Base-by-base conservation (phyloP, 1,140 invertebrate genomes). In the Hyles vespertilio region DNA sequence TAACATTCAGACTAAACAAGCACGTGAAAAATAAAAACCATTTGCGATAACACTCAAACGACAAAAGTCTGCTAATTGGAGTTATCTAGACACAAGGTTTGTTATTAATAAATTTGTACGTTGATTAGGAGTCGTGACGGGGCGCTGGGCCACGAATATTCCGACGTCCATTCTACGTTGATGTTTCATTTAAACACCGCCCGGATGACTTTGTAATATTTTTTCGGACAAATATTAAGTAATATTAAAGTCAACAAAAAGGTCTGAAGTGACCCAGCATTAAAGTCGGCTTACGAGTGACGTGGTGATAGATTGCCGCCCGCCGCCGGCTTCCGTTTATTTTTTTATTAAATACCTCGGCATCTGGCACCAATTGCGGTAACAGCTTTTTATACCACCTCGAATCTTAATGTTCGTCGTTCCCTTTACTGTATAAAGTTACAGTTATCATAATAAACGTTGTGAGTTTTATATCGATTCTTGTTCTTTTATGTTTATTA, bases 211-310 rank as follows among this genome's bases (percentile, higher is more conserved):
- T 65, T 72, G 72, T 74, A 65, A 71, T 75, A 73, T 77, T 77
- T 82, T 80, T 73, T 62, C 22, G 7, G 32, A 58, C 69, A 69
- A 78, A 77, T 71, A 69, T 72, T 82, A 84, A 77, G 77, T 79
- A 78, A 79, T 80, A 84, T 84, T 81, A 79, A 78, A 72, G 81
- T 78, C 79, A 83, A 82, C 84, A 84, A 87, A 87, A 82, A 81
- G 84, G 79, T 63, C 72, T 80, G 72, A 79, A 84, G 84, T 84
- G 81, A 87, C 81, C 84, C 73, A 83, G 80, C 81, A 87, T 87
- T 83, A 87, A 87, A 87, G 81, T 87, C 81, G 79, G 80, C 77
- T 87, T 84, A 87, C 83, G 77, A 82, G 77, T 83, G 69, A 74
- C 77, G 66, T 65, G 74, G 84, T 87, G 84, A 87, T 87, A 84